Conservation (phyloP, 2,797 vertebrate genomes). For the Neosilurus hyrtlii region DNA sequence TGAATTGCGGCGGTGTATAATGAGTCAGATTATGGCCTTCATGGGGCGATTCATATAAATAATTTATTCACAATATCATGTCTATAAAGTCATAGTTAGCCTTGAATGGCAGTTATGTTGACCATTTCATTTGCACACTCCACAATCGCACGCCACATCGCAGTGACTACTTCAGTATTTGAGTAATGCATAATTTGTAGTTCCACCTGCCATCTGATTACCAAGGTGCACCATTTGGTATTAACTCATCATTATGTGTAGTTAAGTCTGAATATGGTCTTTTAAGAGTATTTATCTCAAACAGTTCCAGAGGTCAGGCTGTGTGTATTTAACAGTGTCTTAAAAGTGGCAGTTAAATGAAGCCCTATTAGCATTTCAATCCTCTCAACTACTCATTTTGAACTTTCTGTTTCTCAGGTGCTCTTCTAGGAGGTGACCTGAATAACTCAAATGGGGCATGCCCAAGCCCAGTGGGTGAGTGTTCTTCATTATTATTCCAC, state of each 20-base stretch:
- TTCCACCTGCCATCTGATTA: background rate
- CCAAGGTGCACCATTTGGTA: background rate
- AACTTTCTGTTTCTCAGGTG: conserved; percentile 71
- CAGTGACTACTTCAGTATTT: background rate
- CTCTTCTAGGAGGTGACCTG: conserved; percentile 89
- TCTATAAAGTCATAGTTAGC: background rate
- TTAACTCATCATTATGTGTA: background rate
- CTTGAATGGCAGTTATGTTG: background rate
- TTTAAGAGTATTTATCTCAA: conserved; percentile 5
- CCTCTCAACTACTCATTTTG: background rate
- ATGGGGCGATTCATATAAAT: background rate
- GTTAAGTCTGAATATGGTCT: background rate
- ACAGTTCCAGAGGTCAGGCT: background rate
- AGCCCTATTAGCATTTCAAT: background rate
- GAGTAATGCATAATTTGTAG: background rate
- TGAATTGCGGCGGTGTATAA: background rate
- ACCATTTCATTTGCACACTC: background rate
- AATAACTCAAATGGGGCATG: conserved; percentile 90
- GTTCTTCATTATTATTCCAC: background rate
- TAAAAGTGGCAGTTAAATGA: background rate
- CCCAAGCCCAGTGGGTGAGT: conserved; percentile 94
- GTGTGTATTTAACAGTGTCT: background rate
- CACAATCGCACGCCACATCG: too few species aligned
- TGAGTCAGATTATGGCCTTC: background rate
- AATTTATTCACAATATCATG: background rate